A percentile compares a stretch with the other conserved stretches of the same genome.
Conservation (phyloP, 2,113 vertebrate species). For the Glaucomys volans region DNA sequence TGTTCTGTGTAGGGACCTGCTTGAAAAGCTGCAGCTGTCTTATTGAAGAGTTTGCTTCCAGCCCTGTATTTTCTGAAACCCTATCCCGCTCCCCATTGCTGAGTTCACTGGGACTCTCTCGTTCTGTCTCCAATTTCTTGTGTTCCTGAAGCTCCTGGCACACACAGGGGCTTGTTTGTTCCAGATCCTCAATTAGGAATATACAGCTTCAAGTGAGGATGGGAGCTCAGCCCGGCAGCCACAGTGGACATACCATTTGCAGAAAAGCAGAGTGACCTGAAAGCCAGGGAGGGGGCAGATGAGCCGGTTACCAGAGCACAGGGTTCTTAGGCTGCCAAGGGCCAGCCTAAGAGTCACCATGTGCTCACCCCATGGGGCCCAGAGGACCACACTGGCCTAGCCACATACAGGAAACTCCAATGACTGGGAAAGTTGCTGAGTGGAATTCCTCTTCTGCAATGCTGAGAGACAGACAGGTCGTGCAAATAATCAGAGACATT, state of each 20-base stretch:
- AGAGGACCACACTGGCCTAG: not conserved
- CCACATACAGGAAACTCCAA: not conserved
- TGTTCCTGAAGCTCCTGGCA: slow-evolving; percentile 62
- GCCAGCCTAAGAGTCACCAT: not conserved
- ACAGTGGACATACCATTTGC: not conserved
- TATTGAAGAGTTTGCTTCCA: slow-evolving; percentile 49
- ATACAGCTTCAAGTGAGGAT: slow-evolving; percentile 76
- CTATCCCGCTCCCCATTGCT: not conserved
- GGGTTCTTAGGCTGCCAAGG: not conserved
- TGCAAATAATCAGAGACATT: not conserved
- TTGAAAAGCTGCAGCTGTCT: slow-evolving; percentile 45
- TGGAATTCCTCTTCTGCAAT: not conserved
- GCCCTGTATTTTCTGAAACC: slow-evolving; percentile 65
- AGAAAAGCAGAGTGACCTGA: not conserved
- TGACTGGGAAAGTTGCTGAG: not conserved
- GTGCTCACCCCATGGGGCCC: not conserved
- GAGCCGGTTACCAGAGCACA: not conserved
- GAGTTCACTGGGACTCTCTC: slow-evolving; percentile 59
- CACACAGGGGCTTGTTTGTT: slow-evolving; percentile 72
- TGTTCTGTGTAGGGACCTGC: not conserved
- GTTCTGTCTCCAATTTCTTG: slow-evolving; percentile 71
- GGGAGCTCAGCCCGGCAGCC: slow-evolving; percentile 55
- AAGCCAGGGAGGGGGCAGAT: not conserved
- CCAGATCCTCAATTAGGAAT: slow-evolving; percentile 82
- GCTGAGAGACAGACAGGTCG: not conserved